Percentiles rank a stretch among this genome's conserved stretches.
phyloP scores from a whole-genome alignment of 2,888 invertebrate species.

The Ectropis crepuscularia region DNA sequence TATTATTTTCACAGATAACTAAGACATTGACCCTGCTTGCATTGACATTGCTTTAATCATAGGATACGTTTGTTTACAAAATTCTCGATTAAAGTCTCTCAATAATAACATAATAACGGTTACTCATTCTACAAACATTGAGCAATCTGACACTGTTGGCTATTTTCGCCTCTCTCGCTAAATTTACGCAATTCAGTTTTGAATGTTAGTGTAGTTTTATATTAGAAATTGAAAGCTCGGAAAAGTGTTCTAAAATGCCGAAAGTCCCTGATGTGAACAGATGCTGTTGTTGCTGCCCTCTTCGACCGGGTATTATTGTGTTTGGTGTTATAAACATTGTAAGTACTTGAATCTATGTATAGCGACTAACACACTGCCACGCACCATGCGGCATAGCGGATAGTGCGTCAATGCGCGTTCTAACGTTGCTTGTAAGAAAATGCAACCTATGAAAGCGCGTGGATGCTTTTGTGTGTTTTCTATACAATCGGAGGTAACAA shows the following conservation, averaged over 20 bases:
- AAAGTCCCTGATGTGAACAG: conserved; percentile 67
- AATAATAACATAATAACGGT: conserved; percentile 13
- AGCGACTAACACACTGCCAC: neutral
- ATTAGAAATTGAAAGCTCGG: neutral
- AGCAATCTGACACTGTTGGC: conserved; percentile 12
- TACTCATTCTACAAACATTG: conserved; percentile 22
- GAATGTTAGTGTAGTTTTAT: neutral
- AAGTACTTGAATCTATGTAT: conserved; percentile 51
- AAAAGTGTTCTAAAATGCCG: conserved; percentile 43
- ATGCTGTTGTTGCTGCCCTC: conserved; percentile 74
- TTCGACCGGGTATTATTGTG: conserved; percentile 72
- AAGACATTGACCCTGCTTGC: conserved; percentile 41
- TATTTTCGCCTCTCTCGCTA: neutral
- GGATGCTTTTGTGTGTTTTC: too few relatives aligned
- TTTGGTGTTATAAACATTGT: conserved; percentile 75
- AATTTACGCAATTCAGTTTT: neutral
- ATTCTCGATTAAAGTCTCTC: conserved; percentile 22
- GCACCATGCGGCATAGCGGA: neutral
- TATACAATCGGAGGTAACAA: too few relatives aligned
- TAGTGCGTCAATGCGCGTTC: too few relatives aligned
- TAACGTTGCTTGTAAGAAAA: too few relatives aligned
- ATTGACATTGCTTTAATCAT: conserved; percentile 35
- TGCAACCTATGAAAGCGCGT: too few relatives aligned
- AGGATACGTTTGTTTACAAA: conserved; percentile 25
- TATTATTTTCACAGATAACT: neutral